phyloP scores from a whole-genome alignment of 37 sponge, comb jelly and placozoan genomes.

The Axinella damicornis region DNA sequence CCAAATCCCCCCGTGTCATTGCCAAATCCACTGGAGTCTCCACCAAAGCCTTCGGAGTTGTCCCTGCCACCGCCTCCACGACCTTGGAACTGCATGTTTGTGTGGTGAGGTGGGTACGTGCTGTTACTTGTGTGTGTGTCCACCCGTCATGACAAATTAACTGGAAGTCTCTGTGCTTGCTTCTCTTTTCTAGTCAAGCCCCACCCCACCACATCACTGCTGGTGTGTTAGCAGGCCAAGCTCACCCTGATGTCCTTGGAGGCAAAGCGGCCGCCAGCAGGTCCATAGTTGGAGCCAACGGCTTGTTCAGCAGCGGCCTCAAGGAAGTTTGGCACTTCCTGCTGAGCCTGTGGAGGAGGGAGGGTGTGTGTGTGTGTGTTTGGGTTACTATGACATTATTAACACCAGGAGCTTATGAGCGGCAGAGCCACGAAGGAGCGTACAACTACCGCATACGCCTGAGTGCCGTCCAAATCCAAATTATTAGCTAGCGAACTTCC shows the following conservation, averaged over 20 bases:
- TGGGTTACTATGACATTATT: too few relatives aligned
- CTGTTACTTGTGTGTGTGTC: too few relatives aligned
- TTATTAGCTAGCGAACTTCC: too few relatives aligned
- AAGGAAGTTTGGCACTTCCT: slow-evolving; percentile 92
- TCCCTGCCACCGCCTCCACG: slow-evolving; percentile 46
- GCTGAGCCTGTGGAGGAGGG: slow-evolving; percentile 62
- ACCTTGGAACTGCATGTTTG: slow-evolving; percentile 16
- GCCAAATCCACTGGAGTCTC: slow-evolving; percentile 26
- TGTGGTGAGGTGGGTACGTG: not conserved
- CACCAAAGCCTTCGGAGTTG: slow-evolving; percentile 33
- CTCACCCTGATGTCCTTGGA: slow-evolving; percentile 85
- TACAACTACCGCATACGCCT: too few relatives aligned
- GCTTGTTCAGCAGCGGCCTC: slow-evolving; percentile 85
- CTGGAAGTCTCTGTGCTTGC: not conserved
- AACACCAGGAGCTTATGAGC: too few relatives aligned
- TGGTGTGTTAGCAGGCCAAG: not conserved
- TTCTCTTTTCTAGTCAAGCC: not conserved
- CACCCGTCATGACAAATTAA: not conserved
- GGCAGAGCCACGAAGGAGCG: too few relatives aligned
- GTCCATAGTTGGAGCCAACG: slow-evolving; percentile 83
- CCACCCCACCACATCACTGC: not conserved
- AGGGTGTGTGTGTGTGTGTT: too few relatives aligned
- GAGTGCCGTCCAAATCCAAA: too few relatives aligned
- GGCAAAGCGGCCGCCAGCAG: slow-evolving; percentile 86
- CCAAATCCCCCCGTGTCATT: slow-evolving; percentile 40